Evolutionary conservation across 2,888 invertebrate genomes (phyloP).

Genomic region (Ochropleura leucogaster): DNA sequence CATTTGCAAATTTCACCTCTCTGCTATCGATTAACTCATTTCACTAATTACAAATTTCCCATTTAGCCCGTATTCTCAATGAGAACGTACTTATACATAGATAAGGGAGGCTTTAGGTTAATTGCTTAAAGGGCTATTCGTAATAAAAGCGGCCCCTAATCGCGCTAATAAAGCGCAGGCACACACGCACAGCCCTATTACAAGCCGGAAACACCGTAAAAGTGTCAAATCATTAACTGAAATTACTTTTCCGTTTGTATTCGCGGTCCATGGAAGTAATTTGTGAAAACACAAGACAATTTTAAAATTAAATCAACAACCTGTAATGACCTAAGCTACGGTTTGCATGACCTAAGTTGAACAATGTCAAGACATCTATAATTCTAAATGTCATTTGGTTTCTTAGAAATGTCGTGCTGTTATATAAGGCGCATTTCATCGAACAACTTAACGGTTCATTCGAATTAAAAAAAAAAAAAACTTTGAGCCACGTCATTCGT

Average conservation of each 20-base stretch:
- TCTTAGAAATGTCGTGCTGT: slow-evolving; percentile 31
- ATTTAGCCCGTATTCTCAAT: slow-evolving; percentile 44
- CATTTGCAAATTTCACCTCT: slow-evolving; percentile 49
- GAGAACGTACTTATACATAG: slow-evolving; percentile 54
- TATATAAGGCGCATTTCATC: slow-evolving; percentile 12
- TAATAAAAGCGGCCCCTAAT: slow-evolving; percentile 81
- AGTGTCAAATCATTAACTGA: slow-evolving; percentile 84
- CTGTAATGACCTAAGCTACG: slow-evolving; percentile 13
- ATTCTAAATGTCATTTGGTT: slow-evolving; percentile 33
- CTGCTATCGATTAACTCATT: slow-evolving; percentile 50
- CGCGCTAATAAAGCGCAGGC: slow-evolving; percentile 78
- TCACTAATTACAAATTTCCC: slow-evolving; percentile 59
- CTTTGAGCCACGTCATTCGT: background rate
- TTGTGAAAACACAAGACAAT: slow-evolving; percentile 38
- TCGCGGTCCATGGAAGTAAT: slow-evolving; percentile 59
- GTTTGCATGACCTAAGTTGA: slow-evolving; percentile 37
- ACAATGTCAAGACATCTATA: slow-evolving; percentile 37
- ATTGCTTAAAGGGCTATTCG: slow-evolving; percentile 80
- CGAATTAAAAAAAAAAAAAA: slow-evolving; percentile 19
- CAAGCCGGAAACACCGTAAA: slow-evolving; percentile 78
- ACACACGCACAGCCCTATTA: slow-evolving; percentile 73
- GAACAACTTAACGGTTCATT: slow-evolving; percentile 17
- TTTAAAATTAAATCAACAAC: slow-evolving; percentile 38
- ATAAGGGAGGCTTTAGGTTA: slow-evolving; percentile 72
- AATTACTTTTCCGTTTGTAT: slow-evolving; percentile 79